phyloP scores from a whole-genome alignment of 2,888 invertebrate genomes.

The Eustalomyia histrio region DNA sequence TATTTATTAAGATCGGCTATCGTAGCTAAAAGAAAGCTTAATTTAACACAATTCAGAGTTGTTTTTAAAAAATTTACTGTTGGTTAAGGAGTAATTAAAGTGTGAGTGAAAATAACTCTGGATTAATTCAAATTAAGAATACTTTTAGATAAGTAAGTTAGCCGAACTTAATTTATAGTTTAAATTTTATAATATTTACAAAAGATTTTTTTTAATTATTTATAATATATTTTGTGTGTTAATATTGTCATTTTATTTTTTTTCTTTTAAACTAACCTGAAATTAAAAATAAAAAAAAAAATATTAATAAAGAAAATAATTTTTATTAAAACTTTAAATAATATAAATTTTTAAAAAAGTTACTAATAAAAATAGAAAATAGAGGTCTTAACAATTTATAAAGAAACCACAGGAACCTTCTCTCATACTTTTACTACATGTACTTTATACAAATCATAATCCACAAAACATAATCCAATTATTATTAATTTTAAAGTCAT shows the following conservation, averaged over 20 bases:
- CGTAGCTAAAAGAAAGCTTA: too few relatives aligned
- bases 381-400: background rate
- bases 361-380: background rate
- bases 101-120: too few relatives aligned
- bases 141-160: too few relatives aligned
- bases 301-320: conserved; percentile 28
- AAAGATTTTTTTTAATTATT: conserved; percentile 14
- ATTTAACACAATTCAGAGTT: too few relatives aligned
- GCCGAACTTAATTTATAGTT: conserved; percentile 36
- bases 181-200: conserved; percentile 43
- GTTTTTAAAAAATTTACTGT: too few relatives aligned
- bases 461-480: background rate
- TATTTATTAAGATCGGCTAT: background rate
- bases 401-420: conserved; percentile 49
- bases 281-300: conserved; percentile 45
- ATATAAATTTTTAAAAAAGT: background rate
- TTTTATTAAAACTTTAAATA: conserved; percentile 1
- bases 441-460: conserved; percentile 8
- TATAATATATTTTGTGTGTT: conserved; percentile 21
- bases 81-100: too few relatives aligned
- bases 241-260: conserved; percentile 63
- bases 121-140: too few relatives aligned
- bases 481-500: background rate
- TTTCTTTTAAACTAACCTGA: conserved; percentile 56
- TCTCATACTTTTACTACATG: background rate